Evolutionary conservation across 2,797 vertebrate species (phyloP).

Genomic region (Prionace glauca): DNA sequence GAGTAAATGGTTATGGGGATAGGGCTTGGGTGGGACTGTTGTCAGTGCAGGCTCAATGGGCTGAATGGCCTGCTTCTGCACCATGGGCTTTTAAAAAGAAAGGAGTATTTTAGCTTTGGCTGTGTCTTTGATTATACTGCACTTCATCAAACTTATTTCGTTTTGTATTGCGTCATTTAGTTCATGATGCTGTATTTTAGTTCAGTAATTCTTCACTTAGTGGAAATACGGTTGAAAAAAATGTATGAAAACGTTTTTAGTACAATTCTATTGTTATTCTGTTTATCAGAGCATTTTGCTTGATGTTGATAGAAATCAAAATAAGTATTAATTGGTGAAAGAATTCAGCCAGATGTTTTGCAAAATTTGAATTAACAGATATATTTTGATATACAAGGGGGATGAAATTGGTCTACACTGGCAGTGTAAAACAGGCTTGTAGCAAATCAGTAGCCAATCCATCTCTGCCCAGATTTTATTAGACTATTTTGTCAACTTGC

Average conservation of each 20-base stretch:
- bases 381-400: background rate
- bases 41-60: too few relatives aligned
- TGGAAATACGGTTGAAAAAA: background rate
- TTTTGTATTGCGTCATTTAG: too few relatives aligned
- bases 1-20: too few relatives aligned
- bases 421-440: too few relatives aligned
- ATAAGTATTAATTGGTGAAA: background rate
- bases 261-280: background rate
- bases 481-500: too few relatives aligned
- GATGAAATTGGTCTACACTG: too few relatives aligned
- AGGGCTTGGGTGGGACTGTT: too few relatives aligned
- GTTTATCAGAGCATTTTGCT: background rate
- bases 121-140: background rate
- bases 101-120: too few relatives aligned
- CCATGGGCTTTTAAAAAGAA: background rate
- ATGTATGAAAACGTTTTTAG: background rate
- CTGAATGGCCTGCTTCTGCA: too few relatives aligned
- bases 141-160: background rate
- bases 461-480: too few relatives aligned
- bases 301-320: too few relatives aligned
- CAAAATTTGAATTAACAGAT: background rate
- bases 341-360: background rate
- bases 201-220: background rate
- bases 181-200: background rate
- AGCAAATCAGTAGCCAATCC: too few relatives aligned